Percentiles rank a stretch among this genome's conserved stretches.
Evolutionary conservation across 2,888 invertebrate species (phyloP).

Genomic region (Psylliodes chrysocephalus): DNA sequence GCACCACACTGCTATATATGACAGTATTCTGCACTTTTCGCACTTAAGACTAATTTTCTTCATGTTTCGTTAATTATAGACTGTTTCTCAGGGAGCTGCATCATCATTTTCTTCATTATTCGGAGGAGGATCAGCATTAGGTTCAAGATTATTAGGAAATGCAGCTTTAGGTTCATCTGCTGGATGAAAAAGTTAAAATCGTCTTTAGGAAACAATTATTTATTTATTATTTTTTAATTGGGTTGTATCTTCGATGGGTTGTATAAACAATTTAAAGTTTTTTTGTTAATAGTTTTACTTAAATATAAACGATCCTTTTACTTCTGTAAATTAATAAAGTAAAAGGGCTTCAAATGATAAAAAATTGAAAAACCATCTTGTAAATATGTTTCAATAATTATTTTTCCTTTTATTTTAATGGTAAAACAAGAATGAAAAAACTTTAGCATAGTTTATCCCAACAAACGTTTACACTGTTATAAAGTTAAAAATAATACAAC

Average conservation of each 20-base stretch:
- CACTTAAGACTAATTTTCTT: neutral
- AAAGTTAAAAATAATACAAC: no score
- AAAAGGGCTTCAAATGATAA: no score
- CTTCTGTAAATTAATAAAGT: no score
- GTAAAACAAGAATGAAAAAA: neutral
- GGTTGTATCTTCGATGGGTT: neutral
- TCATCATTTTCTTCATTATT: constrained; percentile 76
- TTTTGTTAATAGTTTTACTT: neutral
- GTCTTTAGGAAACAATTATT: constrained; percentile 30
- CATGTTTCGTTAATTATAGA: constrained; percentile 30
- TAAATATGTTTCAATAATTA: no score
- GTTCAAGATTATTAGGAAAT: constrained; percentile 54
- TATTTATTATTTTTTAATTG: constrained; percentile 6
- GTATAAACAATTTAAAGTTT: neutral
- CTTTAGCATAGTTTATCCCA: neutral
- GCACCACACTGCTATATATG: no score
- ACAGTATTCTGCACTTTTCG: constrained; percentile 4
- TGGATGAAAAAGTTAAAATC: constrained; percentile 26
- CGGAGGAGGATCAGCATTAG: constrained; percentile 67
- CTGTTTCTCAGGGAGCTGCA: constrained; percentile 74
- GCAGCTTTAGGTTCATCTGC: constrained; percentile 44
- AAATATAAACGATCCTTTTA: neutral
- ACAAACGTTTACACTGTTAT: no score
- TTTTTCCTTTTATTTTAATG: no score
- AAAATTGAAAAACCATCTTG: no score